phyloP scores from a whole-genome alignment of 2,797 vertebrate species.

The Melanotaenia maccullochi region DNA sequence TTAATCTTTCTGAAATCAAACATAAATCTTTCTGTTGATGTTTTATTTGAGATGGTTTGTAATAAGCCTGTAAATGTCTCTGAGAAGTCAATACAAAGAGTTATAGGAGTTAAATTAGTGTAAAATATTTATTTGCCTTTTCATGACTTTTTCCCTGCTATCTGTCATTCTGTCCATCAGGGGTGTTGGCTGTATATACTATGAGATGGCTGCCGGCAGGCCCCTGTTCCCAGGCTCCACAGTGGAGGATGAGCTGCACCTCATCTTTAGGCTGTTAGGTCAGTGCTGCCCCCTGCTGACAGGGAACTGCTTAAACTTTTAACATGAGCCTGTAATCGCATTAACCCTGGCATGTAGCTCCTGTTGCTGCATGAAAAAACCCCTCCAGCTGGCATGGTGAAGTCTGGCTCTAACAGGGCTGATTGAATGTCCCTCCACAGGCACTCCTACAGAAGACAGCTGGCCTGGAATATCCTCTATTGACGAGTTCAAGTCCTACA shows the following conservation, averaged over 20 bases:
- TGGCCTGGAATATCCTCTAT: slow-evolving; percentile 94
- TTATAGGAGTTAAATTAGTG: not conserved
- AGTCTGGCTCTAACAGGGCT: slow-evolving; percentile 40
- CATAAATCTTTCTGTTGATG: not conserved
- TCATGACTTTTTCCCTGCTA: slow-evolving; percentile 15
- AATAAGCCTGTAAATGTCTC: not conserved
- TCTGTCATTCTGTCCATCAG: slow-evolving; percentile 54
- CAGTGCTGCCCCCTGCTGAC: slow-evolving; percentile 77
- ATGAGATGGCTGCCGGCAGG: slow-evolving; percentile 84
- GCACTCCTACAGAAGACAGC: slow-evolving; percentile 93
- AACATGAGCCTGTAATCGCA: slow-evolving; percentile 53
- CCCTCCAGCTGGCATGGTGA: slow-evolving; percentile 54
- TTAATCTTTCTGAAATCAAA: not conserved
- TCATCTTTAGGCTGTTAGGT: slow-evolving; percentile 85
- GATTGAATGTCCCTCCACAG: slow-evolving; percentile 74
- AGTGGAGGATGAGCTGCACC: slow-evolving; percentile 84
- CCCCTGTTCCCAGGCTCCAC: slow-evolving; percentile 85
- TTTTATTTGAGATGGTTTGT: not conserved
- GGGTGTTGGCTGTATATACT: slow-evolving; percentile 86
- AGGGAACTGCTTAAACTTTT: slow-evolving; percentile 12
- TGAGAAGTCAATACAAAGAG: not conserved
- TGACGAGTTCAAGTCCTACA: slow-evolving; percentile 96
- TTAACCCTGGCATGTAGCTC: slow-evolving; percentile 58
- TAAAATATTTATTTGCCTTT: not conserved
- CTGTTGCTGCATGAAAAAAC: slow-evolving; percentile 39